These are phyloP conservation scores for Oncorhynchus nerka DNA, from an alignment of 2,113 vertebrate species.

Conservation along the genomic window DNA sequence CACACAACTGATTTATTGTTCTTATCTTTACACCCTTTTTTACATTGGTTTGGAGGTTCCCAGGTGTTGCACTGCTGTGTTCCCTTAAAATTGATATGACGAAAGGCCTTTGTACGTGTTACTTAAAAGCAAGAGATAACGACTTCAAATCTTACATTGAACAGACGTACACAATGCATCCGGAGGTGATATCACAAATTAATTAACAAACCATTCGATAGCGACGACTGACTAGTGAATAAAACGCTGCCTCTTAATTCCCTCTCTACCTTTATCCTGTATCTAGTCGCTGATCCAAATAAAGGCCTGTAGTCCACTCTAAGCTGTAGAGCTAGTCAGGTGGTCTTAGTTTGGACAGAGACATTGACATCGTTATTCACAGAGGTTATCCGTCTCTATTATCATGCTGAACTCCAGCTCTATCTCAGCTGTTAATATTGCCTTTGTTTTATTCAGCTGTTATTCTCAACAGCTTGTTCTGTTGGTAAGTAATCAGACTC, in stretches of 20 bases:
- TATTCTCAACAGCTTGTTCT: too few species aligned
- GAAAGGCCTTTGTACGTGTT: too few species aligned
- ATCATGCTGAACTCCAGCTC: not conserved
- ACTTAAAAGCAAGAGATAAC: too few species aligned
- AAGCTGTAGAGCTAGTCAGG: slow-evolving; percentile 5
- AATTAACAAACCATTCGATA: too few species aligned
- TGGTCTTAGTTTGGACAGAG: slow-evolving; percentile 20
- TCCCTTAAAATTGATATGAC: too few species aligned
- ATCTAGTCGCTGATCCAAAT: not conserved
- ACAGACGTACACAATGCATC: too few species aligned
- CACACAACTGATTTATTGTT: not conserved
- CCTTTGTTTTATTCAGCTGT: too few species aligned
- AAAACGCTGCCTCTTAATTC: slow-evolving; percentile 2
- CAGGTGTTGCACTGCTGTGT: too few species aligned
- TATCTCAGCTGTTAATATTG: not conserved
- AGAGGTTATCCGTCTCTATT: not conserved
- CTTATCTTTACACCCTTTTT: not conserved
- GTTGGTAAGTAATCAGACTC: not conserved
- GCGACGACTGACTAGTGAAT: not conserved
- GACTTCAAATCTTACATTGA: too few species aligned
- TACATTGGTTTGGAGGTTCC: not conserved
- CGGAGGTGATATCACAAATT: not conserved
- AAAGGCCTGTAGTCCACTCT: slow-evolving; percentile 11
- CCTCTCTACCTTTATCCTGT: not conserved
- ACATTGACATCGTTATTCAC: slow-evolving; percentile 32